Evolutionary conservation across 2,113 vertebrate genomes (phyloP), one percentile per base, ranked within the genome.

Genomic region (Gambusia holbrooki): DNA sequence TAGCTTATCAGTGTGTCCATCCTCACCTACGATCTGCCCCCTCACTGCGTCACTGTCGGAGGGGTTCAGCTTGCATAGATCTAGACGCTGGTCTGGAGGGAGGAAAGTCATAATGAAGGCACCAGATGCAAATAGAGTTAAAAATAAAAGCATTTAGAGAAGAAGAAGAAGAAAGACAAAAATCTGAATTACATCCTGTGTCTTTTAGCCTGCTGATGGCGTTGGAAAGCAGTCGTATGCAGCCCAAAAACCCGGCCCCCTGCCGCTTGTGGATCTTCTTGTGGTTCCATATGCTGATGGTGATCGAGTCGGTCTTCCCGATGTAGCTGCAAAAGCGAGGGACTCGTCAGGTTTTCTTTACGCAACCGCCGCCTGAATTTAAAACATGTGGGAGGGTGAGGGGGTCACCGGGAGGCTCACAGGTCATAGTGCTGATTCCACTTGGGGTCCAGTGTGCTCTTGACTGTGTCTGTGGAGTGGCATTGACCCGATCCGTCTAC

Each of bases 231-330:
- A 99, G 96, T 76, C 97, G 94, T 91, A 98, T 96, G 5, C 97
- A 98, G 90, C 97, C 97, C 93, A 99, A 94, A 93, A 99, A 99
- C 88, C 97, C 97, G 15, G 97, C 97, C 76, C 97, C 97, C 93
- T 99, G 97, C 77, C 98, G 96, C 93, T 99, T 99, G 92, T 99
- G 97, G 85, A 99, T 98, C 93, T 99, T 99, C 93, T 98, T 99
- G 90, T 99, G 97, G 94, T 99, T 99, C 97, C 97, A 99, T 88
- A 99, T 95, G 11, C 97, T 99, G 94, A 99, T 98, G 84, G 97
- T 99, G 92, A 99, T 98, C 35, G 97, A 99, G 93, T 99, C 97
- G 0, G 96, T 97, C 89, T 99, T 99, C 68, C 97, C 97, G 82
- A 98, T 97, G 29, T 98, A 99, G 79, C 97, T 82, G 27, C n/a